Percentiles rank a stretch among this genome's conserved stretches.
These are phyloP conservation scores for Apis laboriosa DNA, from an alignment of 1,140 invertebrate species.

Conservation along the genomic window DNA sequence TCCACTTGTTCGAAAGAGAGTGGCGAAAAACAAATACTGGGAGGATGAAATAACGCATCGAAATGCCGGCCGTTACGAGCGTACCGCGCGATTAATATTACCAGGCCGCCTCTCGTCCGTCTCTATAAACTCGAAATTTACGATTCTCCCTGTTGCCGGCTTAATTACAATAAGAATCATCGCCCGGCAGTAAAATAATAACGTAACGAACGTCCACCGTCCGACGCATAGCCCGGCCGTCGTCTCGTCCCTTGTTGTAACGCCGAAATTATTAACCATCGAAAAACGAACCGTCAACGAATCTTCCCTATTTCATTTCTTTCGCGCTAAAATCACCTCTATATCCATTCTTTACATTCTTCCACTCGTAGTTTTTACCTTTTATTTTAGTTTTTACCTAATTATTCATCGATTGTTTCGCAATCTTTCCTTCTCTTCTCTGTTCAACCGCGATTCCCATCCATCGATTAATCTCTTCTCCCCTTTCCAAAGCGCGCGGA, in stretches of 20 bases:
- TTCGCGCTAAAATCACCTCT: not conserved
- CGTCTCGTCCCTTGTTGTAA: conserved; percentile 23
- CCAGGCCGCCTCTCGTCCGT: conserved; percentile 15
- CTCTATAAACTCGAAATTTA: conserved; percentile 47
- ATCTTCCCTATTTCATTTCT: not conserved
- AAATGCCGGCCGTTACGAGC: not conserved
- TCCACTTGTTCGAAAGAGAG: not conserved
- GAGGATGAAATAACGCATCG: conserved; percentile 10
- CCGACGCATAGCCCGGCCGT: not conserved
- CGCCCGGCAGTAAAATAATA: conserved; percentile 44
- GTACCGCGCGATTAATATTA: conserved; percentile 38
- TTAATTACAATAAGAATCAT: conserved; percentile 50
- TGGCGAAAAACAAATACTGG: not conserved
- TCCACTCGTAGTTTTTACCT: too few species aligned
- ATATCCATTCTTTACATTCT: too few species aligned
- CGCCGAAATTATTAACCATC: conserved; percentile 43
- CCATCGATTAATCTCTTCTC: too few species aligned
- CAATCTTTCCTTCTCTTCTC: too few species aligned
- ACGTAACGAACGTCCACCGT: conserved; percentile 38
- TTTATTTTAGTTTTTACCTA: too few species aligned
- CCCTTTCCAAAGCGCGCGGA: too few species aligned
- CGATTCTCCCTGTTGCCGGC: conserved; percentile 20
- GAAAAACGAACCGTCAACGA: conserved; percentile 9
- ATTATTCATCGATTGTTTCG: too few species aligned
- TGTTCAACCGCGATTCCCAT: too few species aligned